phyloP scores from a whole-genome alignment of 1,140 invertebrate species.

The Chelonus insularis region DNA sequence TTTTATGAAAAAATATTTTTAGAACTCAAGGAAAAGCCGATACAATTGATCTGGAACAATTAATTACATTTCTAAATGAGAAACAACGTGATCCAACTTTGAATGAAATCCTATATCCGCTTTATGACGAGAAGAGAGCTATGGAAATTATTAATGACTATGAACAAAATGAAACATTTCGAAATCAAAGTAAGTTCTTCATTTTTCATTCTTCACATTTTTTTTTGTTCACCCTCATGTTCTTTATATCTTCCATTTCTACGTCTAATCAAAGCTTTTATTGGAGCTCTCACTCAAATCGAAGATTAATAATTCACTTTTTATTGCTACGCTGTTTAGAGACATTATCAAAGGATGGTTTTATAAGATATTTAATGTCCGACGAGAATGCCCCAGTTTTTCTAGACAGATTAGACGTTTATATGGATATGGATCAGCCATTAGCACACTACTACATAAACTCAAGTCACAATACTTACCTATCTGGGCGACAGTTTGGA shows the following conservation, averaged over 20 bases:
- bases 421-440: conserved; percentile 99
- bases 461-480: conserved; percentile 98
- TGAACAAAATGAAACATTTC: conserved; percentile 83
- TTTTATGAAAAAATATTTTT: conserved; percentile 29
- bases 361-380: conserved; percentile 97
- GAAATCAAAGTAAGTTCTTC: conserved; percentile 70
- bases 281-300: not conserved
- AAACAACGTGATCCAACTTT: conserved; percentile 97
- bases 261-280: not conserved
- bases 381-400: conserved; percentile 99
- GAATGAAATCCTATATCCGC: conserved; percentile 98
- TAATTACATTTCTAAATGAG: conserved; percentile 96
- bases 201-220: not conserved
- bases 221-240: not conserved
- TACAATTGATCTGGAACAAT: conserved; percentile 81
- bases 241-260: not conserved
- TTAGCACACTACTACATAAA: conserved; percentile 98
- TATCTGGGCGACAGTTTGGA: conserved; percentile 94
- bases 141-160: conserved; percentile 93
- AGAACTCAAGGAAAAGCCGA: conserved; percentile 90
- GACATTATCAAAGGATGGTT: conserved; percentile 89
- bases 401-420: conserved; percentile 93
- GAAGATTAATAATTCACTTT: conserved; percentile 6
- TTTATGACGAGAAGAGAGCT: conserved; percentile 94
- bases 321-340: conserved; percentile 45